phyloP scores from a whole-genome alignment of 2,113 vertebrate genomes.

The Carassius auratus region DNA sequence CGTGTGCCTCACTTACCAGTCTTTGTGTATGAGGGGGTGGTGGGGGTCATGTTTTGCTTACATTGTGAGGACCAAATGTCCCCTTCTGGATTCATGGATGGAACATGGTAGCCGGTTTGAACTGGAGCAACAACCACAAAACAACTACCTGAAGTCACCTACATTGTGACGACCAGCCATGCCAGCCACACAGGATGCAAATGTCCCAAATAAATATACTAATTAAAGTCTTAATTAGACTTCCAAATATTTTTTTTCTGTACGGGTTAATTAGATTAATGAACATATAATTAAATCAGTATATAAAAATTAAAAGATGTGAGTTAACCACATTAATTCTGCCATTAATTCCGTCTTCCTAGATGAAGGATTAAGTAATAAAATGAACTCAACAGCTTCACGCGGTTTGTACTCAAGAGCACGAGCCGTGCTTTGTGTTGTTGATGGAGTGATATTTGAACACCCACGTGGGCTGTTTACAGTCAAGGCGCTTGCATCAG shows the following conservation, averaged over 20 bases:
- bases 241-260: not conserved
- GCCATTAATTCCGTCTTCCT: not conserved
- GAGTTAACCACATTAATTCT: not conserved
- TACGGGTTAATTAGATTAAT: not conserved
- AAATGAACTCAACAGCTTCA: not conserved
- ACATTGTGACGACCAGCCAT: not conserved
- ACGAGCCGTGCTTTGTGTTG: constrained; percentile 20
- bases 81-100: not conserved
- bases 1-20: constrained; percentile 49
- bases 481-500: not conserved
- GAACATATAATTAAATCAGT: not conserved
- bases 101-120: not conserved
- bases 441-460: constrained; percentile 10
- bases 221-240: not conserved
- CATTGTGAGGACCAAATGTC: not conserved
- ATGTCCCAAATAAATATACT: not conserved
- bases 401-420: constrained; percentile 1
- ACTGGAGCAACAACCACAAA: not conserved
- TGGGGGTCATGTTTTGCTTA: not conserved
- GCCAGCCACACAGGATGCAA: not conserved
- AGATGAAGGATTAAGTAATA: not conserved
- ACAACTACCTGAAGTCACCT: not conserved
- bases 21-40: not conserved
- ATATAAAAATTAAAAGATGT: too few species aligned
- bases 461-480: constrained; percentile 75